A percentile compares a stretch with the other conserved stretches of the same genome.
Evolutionary conservation across 2,888 invertebrate genomes (phyloP).

Genomic region (Dasypogon diadema): DNA sequence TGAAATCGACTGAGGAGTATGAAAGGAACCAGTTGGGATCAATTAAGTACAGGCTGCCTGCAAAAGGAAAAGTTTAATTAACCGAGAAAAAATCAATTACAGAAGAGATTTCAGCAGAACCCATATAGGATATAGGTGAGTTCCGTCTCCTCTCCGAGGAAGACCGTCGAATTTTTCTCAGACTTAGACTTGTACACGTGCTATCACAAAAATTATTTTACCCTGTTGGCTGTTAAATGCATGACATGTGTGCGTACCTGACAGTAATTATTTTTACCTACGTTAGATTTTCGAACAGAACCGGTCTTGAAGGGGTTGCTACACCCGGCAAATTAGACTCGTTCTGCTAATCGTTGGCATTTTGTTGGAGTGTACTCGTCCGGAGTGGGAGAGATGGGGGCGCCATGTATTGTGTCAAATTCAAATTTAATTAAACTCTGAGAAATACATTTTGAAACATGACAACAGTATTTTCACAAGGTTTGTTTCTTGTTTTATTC

Average conservation of each 20-base stretch:
- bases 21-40: conserved; percentile 39
- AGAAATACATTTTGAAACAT: too few species aligned
- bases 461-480: too few species aligned
- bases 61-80: conserved; percentile 45
- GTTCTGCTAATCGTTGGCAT: too few species aligned
- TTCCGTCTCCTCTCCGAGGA: neutral
- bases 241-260: conserved; percentile 43
- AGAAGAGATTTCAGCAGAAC: conserved; percentile 37
- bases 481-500: too few species aligned
- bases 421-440: too few species aligned
- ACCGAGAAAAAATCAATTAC: conserved; percentile 50
- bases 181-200: conserved; percentile 10
- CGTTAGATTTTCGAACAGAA: neutral
- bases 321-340: too few species aligned
- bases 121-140: neutral
- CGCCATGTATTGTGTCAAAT: too few species aligned
- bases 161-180: conserved; percentile 34
- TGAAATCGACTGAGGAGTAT: conserved; percentile 17
- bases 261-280: conserved; percentile 43
- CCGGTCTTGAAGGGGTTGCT: too few species aligned
- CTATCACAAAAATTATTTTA: conserved; percentile 32
- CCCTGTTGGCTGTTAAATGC: conserved; percentile 37
- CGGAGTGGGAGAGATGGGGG: too few species aligned
- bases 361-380: too few species aligned
- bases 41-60: conserved; percentile 44